Base-by-base conservation (phyloP, 2,113 vertebrate genomes). In the Aspiorhynchus laticeps region DNA sequence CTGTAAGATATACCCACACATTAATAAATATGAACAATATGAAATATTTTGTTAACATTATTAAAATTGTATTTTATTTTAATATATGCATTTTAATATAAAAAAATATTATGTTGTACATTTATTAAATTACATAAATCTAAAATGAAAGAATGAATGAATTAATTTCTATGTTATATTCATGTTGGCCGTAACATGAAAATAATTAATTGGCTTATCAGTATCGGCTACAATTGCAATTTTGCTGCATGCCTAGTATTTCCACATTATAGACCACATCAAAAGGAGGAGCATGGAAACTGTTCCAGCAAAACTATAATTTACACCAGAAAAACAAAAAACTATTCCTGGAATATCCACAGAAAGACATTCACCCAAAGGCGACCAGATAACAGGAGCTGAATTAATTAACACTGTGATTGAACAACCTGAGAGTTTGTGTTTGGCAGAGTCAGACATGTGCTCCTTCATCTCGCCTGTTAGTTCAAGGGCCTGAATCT, bases 391-490 rank as follows among this genome's bases (percentile, higher is more conserved):
- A 67, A 43, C 41, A 82, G 61, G 10, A 46, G 61, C 41, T 82
- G 26, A 48, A 82, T 65, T 67, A 67, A 67, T 82, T 67, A 82
- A 65, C 38, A 10, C 9, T 51, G 17, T 51, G 63, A 69, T 51
- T 83, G 17, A 48, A 83, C 80, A 71, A 46, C 63, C 63, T 51
- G 43, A 71, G 63, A 33, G 28, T 82, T 83, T 83, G 28, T 51
- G 65, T 83, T 83, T 83, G 61, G n/a, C 26, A 19, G 63, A 83
- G 43, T 71, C 7, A 67, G 80, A 33, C 36, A 21, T 31, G n/a
- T 11, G 17, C 38, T 31, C 4, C 59, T 46, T 41, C 56, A 63
- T 63, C 80, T 69, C n/a, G 15, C 41, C 63, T 63, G 28, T 48
- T 71, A 36, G 43, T 71, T 83, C 63, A 71, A 83, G 46, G 65